These are phyloP conservation scores for Dichetophora obliterata DNA, from an alignment of 2,888 invertebrate genomes.

Conservation along the genomic window DNA sequence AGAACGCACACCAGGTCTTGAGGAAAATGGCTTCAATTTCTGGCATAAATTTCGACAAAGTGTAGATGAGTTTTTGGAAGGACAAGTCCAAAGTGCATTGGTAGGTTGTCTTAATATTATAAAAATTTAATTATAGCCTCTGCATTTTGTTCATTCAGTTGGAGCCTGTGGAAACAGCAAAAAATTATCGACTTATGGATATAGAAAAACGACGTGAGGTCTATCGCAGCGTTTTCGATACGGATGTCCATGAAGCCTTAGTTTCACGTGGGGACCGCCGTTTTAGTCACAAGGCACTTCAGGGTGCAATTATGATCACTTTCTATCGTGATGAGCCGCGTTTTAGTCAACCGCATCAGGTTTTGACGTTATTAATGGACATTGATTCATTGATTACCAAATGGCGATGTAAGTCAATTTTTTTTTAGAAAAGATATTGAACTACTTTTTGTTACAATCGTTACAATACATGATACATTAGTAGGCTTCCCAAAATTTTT, in stretches of 20 bases:
- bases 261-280: constrained; percentile 81
- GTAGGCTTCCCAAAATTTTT: too few relatives aligned
- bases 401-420: constrained; percentile 92
- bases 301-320: constrained; percentile 98
- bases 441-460: too few relatives aligned
- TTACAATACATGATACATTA: too few relatives aligned
- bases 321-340: constrained; percentile 97
- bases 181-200: constrained; percentile 78
- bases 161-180: constrained; percentile 75
- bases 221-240: constrained; percentile 92
- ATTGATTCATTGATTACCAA: constrained; percentile 98
- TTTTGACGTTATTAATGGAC: constrained; percentile 94
- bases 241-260: constrained; percentile 84
- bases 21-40: constrained; percentile 88
- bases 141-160: constrained; percentile 67
- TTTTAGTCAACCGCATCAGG: constrained; percentile 97
- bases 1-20: constrained; percentile 93
- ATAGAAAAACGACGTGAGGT: constrained; percentile 85
- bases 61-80: constrained; percentile 79
- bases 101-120: constrained; percentile 55
- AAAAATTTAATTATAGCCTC: background rate
- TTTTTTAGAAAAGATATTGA: background rate
- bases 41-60: constrained; percentile 90
- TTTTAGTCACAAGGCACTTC: constrained; percentile 90
- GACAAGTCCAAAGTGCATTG: constrained; percentile 75